These are phyloP conservation scores for Poeciliopsis infans DNA, from an alignment of 2,797 vertebrate species.

Conservation along the genomic window DNA sequence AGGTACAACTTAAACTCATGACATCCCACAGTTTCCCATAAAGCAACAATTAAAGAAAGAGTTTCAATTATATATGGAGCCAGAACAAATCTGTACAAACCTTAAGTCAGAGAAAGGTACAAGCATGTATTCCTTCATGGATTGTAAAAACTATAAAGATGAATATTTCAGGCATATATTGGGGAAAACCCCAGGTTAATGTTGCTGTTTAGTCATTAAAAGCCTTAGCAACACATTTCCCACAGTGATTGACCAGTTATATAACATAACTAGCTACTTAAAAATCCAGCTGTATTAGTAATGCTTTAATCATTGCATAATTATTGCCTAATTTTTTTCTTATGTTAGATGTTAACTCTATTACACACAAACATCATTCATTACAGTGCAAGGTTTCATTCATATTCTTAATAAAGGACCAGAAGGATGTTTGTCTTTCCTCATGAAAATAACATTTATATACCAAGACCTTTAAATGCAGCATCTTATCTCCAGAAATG, in stretches of 20 bases:
- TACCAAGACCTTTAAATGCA: background rate
- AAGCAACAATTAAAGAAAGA: slow-evolving; percentile 60
- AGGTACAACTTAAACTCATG: slow-evolving; percentile 67
- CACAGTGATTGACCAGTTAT: background rate
- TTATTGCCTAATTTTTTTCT: background rate
- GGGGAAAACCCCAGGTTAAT: background rate
- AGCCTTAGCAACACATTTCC: background rate
- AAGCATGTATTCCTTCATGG: background rate
- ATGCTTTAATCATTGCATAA: background rate
- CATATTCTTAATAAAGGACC: background rate
- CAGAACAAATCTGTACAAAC: background rate
- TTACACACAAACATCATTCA: background rate
- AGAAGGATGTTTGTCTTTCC: background rate
- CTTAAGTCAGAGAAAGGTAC: background rate
- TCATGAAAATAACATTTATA: background rate
- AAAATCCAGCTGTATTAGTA: background rate
- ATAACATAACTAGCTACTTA: background rate
- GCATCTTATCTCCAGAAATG: background rate
- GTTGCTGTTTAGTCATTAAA: background rate
- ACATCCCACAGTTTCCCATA: slow-evolving; percentile 67
- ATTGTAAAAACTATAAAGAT: background rate
- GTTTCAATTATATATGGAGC: slow-evolving; percentile 26
- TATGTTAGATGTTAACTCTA: background rate
- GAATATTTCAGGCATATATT: background rate
- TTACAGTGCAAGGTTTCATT: background rate